Evolutionary conservation across 2,113 vertebrate genomes (phyloP).

Genomic region (Pachypanchax playfairii): DNA sequence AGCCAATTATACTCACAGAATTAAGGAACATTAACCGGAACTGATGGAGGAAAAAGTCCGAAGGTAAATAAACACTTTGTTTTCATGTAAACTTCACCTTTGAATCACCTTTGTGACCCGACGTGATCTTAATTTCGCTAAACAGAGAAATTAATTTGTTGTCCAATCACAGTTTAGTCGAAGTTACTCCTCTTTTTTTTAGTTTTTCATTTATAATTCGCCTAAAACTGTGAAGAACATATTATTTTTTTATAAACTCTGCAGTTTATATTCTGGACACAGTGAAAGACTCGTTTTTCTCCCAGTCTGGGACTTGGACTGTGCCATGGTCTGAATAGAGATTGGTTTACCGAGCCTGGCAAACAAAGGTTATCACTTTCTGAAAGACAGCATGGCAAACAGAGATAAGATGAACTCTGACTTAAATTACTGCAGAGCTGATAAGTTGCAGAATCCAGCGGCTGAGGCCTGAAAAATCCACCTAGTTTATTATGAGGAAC

Average conservation of each 20-base stretch:
- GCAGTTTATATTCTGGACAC: conserved; percentile 7
- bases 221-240: no score
- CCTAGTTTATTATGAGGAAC: conserved; percentile 14
- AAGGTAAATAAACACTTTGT: neutral
- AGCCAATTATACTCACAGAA: neutral
- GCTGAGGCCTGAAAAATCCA: conserved; percentile 25
- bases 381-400: conserved; percentile 51
- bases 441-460: conserved; percentile 40
- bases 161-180: no score
- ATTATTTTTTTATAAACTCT: no score
- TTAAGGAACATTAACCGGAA: no score
- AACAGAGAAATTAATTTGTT: no score
- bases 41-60: neutral
- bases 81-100: neutral
- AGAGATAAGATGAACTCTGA: conserved; percentile 61
- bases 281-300: conserved; percentile 27
- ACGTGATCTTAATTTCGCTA: no score
- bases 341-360: conserved; percentile 30
- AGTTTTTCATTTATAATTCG: no score
- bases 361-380: conserved; percentile 67
- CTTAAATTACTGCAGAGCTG: conserved; percentile 42
- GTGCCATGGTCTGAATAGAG: conserved; percentile 14
- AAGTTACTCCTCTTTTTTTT: no score
- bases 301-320: conserved; percentile 21
- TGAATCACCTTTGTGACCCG: no score